Percentiles rank a stretch among this genome's conserved stretches.
These are phyloP conservation scores for Trachelipus rathkii DNA, from an alignment of 1,140 invertebrate genomes.

Conservation along the genomic window DNA sequence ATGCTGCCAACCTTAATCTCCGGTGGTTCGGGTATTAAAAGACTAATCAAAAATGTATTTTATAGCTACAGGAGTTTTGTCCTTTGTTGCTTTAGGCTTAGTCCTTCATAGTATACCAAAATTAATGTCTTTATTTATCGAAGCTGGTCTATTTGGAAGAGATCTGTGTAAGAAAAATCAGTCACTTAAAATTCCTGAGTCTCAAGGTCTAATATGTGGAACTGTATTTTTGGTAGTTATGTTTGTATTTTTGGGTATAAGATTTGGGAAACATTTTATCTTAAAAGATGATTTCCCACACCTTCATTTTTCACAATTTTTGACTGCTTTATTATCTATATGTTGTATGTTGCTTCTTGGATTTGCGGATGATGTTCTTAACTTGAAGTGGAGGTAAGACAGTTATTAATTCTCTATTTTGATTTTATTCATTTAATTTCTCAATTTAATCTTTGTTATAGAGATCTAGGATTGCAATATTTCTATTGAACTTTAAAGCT, in stretches of 20 bases:
- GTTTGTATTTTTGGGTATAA: constrained; percentile 94
- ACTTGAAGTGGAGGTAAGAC: constrained; percentile 66
- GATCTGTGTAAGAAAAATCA: constrained; percentile 80
- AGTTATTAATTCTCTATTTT: neutral
- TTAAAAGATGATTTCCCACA: constrained; percentile 74
- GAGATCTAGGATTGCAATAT: too few relatives aligned
- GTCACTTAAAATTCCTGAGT: constrained; percentile 73
- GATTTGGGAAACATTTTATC: constrained; percentile 69
- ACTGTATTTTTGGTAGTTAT: constrained; percentile 89
- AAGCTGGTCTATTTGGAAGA: constrained; percentile 80
- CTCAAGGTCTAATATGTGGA: constrained; percentile 90
- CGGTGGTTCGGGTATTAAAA: too few relatives aligned
- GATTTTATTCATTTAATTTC: neutral
- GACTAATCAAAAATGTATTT: neutral
- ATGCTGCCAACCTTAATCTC: too few relatives aligned
- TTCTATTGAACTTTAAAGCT: too few relatives aligned
- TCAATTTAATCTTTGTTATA: too few relatives aligned
- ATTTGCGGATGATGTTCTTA: constrained; percentile 97
- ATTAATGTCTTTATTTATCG: constrained; percentile 61
- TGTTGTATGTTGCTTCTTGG: constrained; percentile 97
- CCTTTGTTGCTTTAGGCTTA: neutral
- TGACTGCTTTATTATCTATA: constrained; percentile 90
- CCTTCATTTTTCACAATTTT: constrained; percentile 83
- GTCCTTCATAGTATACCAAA: neutral
- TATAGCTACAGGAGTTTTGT: neutral